Base-by-base conservation (phyloP, 30 jellyfish, hydroid and myxozoan genomes). In the Euphysa ruthae region DNA sequence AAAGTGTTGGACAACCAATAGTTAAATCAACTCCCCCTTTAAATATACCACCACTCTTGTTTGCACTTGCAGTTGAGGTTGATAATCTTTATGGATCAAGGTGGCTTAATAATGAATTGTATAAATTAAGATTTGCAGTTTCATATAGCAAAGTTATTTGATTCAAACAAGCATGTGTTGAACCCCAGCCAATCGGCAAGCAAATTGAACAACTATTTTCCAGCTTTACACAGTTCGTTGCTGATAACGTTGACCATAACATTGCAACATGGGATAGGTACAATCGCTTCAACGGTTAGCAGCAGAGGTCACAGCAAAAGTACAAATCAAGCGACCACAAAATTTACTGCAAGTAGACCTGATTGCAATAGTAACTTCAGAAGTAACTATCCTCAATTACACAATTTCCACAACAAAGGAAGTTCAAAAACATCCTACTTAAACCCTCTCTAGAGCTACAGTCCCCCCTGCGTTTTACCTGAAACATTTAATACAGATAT, bases 21-120 rank as follows among this genome's bases (percentile, higher is more conserved):
- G 75, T 74, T 15, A 62, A 74, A 51, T 74, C 88, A 5, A 73
- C 88, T 30, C 16, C 28, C 30, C 83, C 83, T 15, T n/a, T 8
- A 38, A 8, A 38, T 8, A 8, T 38, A 38, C 52, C 52, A 38
- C 52, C 52, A 8, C 52, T 38, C 8, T n/a, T n/a, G n/a, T n/a
- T n/a, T n/a, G n/a, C n/a, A n/a, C n/a, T n/a, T n/a, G n/a, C n/a
- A n/a, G n/a, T n/a, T n/a, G n/a, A n/a, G n/a, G n/a, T n/a, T n/a
- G n/a, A n/a, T n/a, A n/a, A 74, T 55, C 22, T 24, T 7, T 74
- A 51, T 61, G 88, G 74, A 18, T 74, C 88, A 15, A 62, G 49
- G 62, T 74, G 88, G 85, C 88, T 63, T 43, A 52, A 28, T 35
- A 46, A 62, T 73, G 22, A 42, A 14, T 51, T 63, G 32, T 51